Conservation (phyloP, 2,888 invertebrate genomes). For the Leptura quadrifasciata region DNA sequence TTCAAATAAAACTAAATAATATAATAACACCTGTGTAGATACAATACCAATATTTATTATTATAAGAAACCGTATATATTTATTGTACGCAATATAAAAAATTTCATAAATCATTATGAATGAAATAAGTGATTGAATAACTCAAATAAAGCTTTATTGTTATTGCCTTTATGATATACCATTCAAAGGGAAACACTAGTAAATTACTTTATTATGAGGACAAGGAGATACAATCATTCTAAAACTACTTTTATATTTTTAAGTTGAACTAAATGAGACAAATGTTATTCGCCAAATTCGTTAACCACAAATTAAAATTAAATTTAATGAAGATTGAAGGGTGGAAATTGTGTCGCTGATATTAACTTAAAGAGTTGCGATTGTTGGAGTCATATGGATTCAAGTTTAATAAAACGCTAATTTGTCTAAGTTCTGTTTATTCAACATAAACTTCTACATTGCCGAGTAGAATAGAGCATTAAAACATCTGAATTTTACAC, state of each 20-base stretch:
- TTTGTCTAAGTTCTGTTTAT: no score
- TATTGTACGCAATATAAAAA: not conserved
- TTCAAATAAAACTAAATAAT: not conserved
- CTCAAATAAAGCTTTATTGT: conserved; percentile 18
- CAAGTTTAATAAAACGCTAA: no score
- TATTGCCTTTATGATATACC: not conserved
- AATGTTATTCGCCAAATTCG: no score
- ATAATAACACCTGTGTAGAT: not conserved
- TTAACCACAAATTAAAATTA: no score
- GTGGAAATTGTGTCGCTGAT: no score
- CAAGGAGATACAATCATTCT: not conserved
- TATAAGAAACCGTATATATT: not conserved
- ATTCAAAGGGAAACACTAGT: not conserved
- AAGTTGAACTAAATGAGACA: no score
- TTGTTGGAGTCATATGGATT: no score
- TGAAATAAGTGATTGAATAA: conserved; percentile 19
- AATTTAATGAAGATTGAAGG: no score
- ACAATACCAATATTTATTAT: not conserved
- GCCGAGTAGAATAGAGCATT: no score
- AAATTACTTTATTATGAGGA: not conserved
- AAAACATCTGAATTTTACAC: no score
- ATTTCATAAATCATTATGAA: conserved; percentile 4
- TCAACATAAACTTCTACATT: no score
- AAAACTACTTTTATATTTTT: not conserved
- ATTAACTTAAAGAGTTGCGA: no score